Evolutionary conservation across 1,140 invertebrate genomes (phyloP).

Genomic region (Acyrthosiphon pisum): DNA sequence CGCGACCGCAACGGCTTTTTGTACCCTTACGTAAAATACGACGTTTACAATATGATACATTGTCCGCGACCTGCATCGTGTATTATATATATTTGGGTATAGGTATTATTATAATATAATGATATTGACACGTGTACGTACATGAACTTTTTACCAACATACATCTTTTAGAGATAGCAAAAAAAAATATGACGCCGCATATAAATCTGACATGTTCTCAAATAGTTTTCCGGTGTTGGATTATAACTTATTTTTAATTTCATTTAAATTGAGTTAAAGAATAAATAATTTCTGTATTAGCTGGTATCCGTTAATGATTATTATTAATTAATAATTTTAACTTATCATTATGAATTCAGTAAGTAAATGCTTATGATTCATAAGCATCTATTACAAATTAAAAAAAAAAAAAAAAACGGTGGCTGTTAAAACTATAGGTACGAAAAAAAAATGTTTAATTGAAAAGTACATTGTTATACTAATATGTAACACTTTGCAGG

Average conservation of each 20-base stretch:
- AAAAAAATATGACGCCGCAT: neutral
- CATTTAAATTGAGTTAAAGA: too few relatives aligned
- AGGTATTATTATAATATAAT: neutral
- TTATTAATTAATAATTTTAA: too few relatives aligned
- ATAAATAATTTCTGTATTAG: too few relatives aligned
- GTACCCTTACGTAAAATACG: neutral
- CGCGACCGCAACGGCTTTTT: neutral
- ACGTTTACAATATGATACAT: neutral
- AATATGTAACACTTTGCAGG: too few relatives aligned
- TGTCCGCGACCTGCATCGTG: neutral
- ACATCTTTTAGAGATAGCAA: neutral
- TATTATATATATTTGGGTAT: neutral
- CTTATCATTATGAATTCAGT: too few relatives aligned
- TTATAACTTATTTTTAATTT: too few relatives aligned
- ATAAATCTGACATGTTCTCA: too few relatives aligned
- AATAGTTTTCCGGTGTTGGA: too few relatives aligned
- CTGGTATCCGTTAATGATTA: too few relatives aligned
- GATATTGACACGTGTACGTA: neutral
- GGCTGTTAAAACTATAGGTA: neutral
- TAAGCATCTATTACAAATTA: too few relatives aligned
- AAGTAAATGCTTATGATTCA: too few relatives aligned
- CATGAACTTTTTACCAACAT: neutral
- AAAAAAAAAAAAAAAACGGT: neutral
- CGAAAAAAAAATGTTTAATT: neutral
- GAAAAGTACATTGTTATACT: too few relatives aligned